A percentile compares a stretch with the other conserved stretches of the same genome.
Conservation (phyloP, 2,113 vertebrate genomes). For the Eolophus roseicapilla region DNA sequence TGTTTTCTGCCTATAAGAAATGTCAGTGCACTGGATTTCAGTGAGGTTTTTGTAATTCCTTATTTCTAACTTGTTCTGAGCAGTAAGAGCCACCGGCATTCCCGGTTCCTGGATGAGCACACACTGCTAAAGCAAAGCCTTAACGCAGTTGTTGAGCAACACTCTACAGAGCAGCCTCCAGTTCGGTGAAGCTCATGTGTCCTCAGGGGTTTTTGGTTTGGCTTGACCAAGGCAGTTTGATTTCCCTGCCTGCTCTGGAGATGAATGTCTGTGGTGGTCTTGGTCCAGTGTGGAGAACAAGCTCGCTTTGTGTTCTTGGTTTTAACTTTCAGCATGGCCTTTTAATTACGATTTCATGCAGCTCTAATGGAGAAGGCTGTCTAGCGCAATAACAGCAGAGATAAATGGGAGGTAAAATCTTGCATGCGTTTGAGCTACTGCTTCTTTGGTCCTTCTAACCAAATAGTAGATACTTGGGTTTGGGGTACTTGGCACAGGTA, state of each 20-base stretch:
- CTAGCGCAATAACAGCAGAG: not conserved
- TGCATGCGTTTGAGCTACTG: not conserved
- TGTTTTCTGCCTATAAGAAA: accelerated
- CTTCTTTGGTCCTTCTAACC: not conserved
- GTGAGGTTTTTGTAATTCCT: not conserved
- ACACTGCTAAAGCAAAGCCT: not conserved
- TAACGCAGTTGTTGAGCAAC: accelerated
- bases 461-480: not conserved
- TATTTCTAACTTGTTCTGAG: not conserved
- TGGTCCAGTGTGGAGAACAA: accelerated
- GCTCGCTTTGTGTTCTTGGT: not conserved
- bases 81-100: accelerated
- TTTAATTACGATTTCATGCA: not conserved
- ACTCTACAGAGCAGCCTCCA: accelerated
- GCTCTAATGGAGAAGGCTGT: not conserved
- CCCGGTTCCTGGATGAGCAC: not conserved
- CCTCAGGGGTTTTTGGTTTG: not conserved
- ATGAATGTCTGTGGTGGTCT: not conserved
- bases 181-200: accelerated
- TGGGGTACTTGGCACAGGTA: too few species aligned
- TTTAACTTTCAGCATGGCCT: not conserved
- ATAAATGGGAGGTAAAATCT: not conserved
- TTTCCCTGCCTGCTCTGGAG: not conserved
- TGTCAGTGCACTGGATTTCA: accelerated
- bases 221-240: not conserved